Conservation (phyloP, 2,888 invertebrate species). For the Acrobasis repandana region DNA sequence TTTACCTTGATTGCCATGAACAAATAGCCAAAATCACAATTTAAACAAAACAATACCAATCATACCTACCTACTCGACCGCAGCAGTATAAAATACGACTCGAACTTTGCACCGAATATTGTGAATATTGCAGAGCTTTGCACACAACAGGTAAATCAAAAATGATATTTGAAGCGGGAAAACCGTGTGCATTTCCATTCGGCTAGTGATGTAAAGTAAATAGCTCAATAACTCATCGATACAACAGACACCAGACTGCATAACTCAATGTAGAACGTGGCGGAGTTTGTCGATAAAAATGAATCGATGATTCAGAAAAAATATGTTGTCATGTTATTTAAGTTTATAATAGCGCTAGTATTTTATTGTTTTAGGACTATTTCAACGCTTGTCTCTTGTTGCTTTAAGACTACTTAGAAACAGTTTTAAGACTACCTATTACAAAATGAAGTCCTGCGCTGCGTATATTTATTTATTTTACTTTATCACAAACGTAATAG, state of each 20-base stretch:
- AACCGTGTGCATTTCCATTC: constrained; percentile 17
- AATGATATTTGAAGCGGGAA: constrained; percentile 18
- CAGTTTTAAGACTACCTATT: too few species aligned
- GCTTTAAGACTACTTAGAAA: too few species aligned
- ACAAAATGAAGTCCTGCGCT: too few species aligned
- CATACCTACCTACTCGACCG: background rate
- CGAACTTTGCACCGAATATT: background rate
- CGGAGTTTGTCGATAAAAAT: constrained; percentile 31
- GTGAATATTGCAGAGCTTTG: background rate
- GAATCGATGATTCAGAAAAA: background rate
- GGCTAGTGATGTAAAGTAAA: constrained; percentile 70
- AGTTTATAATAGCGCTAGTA: background rate
- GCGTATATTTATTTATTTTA: too few species aligned
- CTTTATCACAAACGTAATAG: too few species aligned
- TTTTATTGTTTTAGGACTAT: too few species aligned
- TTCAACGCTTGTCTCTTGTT: too few species aligned
- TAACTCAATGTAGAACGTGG: constrained; percentile 53
- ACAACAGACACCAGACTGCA: constrained; percentile 66
- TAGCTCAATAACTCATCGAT: constrained; percentile 74
- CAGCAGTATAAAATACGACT: constrained; percentile 4
- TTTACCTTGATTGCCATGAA: too few species aligned
- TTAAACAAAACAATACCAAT: background rate
- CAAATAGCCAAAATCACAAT: background rate
- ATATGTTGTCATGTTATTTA: background rate
- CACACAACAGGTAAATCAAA: constrained; percentile 19